These are phyloP conservation scores for Drosophila pseudoananassae DNA, from an alignment of 1,140 invertebrate species.

Conservation along the genomic window DNA sequence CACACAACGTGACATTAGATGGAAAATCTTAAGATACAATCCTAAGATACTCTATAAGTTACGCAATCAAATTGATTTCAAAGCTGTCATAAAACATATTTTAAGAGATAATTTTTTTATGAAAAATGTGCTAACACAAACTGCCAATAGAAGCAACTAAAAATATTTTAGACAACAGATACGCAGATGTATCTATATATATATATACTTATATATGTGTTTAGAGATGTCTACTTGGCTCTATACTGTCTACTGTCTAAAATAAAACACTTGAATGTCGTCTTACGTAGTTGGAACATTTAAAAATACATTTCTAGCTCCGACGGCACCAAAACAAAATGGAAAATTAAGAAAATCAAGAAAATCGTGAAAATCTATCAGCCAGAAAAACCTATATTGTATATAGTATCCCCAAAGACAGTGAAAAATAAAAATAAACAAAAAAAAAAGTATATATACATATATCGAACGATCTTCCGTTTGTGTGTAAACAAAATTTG, in stretches of 20 bases:
- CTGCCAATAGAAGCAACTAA: slow-evolving; percentile 50
- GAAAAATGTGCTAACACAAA: slow-evolving; percentile 56
- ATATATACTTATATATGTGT: slow-evolving; percentile 19
- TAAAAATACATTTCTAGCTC: slow-evolving; percentile 74
- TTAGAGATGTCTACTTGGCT: slow-evolving; percentile 40
- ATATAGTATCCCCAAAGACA: slow-evolving; percentile 15
- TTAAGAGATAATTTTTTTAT: slow-evolving; percentile 45
- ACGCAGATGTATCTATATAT: slow-evolving; percentile 18
- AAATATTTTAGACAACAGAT: slow-evolving; percentile 40
- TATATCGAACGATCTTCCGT: slow-evolving; percentile 54
- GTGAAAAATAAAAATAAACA: slow-evolving; percentile 39
- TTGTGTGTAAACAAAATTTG: slow-evolving; percentile 59
- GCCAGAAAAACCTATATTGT: slow-evolving; percentile 5
- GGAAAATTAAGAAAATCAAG: slow-evolving; percentile 45
- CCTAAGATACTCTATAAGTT: neutral
- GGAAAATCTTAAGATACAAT: slow-evolving; percentile 3
- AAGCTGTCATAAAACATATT: slow-evolving; percentile 39
- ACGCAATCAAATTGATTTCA: slow-evolving; percentile 24
- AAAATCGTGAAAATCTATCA: slow-evolving; percentile 29
- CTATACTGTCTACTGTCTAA: slow-evolving; percentile 65
- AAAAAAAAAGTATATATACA: slow-evolving; percentile 13
- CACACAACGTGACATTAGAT: slow-evolving; percentile 39
- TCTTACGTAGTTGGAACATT: slow-evolving; percentile 76
- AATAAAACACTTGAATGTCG: slow-evolving; percentile 80
- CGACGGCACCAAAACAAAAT: slow-evolving; percentile 54